Evolutionary conservation across 2,113 vertebrate species (phyloP), one percentile per base, ranked within the genome.

Genomic region (Leptobrachium ailaonicum): DNA sequence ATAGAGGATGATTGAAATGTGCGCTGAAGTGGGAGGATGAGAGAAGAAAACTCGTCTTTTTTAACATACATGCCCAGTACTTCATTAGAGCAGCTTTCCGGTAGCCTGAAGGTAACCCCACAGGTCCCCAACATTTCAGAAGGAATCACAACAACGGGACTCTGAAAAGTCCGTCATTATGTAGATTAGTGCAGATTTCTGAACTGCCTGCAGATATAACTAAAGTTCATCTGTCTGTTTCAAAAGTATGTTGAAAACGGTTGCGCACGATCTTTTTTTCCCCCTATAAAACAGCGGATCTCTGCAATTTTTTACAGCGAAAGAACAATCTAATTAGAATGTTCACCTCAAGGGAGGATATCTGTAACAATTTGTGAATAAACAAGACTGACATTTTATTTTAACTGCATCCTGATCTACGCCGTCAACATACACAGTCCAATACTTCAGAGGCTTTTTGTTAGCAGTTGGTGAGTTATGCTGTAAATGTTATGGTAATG

Each of bases 301-400:
- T 58, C 14, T 60, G 64, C 66, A 81, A 74, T 75, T 63, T 75
- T 81, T 81, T 67, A 41, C 42, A 62, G 43, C 79, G 63, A 47
- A 75, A 81, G 79, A 81, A 81, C 79, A 81, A 81, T 68, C 79
- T 81, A 81, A 81, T 81, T 81, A 81, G 71, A 70, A 32, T 40
- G 20, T 69, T 81, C 71, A 81, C 79, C 79, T 81, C 79, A 66
- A 69, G 79, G 79, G 79, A 81, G 79, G 79, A 75, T 69, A 81
- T 81, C 53, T 74, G 79, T 81, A 81, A 75, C 79, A 81, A 69
- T 81, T 81, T 81, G 72, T 81, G 79, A 81, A 81, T 81, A 81
- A 81, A 81, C 79, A 81, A 69, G 79, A 75, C 79, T 81, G 79
- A 81, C 79, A 81, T 74, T 81, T 80, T 74, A 80, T 69, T 74